These are phyloP conservation scores for Dorcus parallelipipedus DNA, from an alignment of 2,888 invertebrate species.

Conservation along the genomic window DNA sequence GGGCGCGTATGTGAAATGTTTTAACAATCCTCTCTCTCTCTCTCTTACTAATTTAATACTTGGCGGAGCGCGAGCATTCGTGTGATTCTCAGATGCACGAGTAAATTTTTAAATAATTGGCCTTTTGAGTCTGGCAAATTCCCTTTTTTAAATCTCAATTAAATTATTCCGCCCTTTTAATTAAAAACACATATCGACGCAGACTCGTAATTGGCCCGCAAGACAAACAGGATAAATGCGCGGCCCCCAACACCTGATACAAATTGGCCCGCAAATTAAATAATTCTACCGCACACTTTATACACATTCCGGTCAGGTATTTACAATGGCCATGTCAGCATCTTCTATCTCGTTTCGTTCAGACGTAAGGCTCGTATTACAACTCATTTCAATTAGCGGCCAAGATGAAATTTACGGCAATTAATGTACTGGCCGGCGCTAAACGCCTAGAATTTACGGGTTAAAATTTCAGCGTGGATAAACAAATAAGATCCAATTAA, in stretches of 20 bases:
- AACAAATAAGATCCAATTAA: too few species aligned
- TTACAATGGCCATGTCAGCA: too few species aligned
- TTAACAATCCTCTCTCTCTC: not conserved
- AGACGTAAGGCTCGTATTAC: slow-evolving; percentile 9
- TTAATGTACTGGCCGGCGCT: too few species aligned
- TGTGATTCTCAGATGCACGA: slow-evolving; percentile 11
- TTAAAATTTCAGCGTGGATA: too few species aligned
- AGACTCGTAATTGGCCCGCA: slow-evolving; percentile 26
- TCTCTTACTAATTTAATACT: not conserved
- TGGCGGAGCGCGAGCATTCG: not conserved
- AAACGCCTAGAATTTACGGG: too few species aligned
- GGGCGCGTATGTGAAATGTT: too few species aligned
- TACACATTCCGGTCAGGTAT: slow-evolving; percentile 12
- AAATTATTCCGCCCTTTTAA: slow-evolving; percentile 35
- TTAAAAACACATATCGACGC: slow-evolving; percentile 34
- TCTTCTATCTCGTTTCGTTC: too few species aligned
- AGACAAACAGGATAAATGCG: slow-evolving; percentile 24
- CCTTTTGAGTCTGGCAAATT: slow-evolving; percentile 25
- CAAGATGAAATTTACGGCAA: slow-evolving; percentile 7
- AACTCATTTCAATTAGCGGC: slow-evolving; percentile 12
- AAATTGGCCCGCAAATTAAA: slow-evolving; percentile 29
- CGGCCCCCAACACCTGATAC: slow-evolving; percentile 22
- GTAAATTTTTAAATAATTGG: slow-evolving; percentile 34
- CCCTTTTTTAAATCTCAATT: slow-evolving; percentile 21
- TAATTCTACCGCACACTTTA: slow-evolving; percentile 25